Evolutionary conservation across 1,140 invertebrate species (phyloP), one percentile per base, ranked within the genome.

Genomic region (Thereuonema tuberculata): DNA sequence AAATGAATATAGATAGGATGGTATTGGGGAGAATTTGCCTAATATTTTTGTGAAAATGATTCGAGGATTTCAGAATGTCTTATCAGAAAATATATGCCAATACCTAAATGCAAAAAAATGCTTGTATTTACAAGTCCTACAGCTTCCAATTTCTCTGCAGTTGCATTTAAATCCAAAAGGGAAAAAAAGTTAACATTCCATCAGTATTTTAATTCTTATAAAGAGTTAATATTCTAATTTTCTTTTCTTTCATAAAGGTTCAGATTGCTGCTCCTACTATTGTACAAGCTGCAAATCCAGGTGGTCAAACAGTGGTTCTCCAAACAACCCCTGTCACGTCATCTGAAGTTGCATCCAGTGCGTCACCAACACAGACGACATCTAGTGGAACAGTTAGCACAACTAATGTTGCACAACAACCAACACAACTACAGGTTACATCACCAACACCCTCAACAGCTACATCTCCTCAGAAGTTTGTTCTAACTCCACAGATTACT

Each of bases 401-500:
- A 15, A 15, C 28, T 12, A 23, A 15, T 27, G 26, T 20, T 27
- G 17, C 56, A 9, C n/a, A 48, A 9, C 1, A 24, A 1, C 27
- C 5, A 25, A 21, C 28, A 59, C 23, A 20, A 50, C 3, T 24
- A 48, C 20, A 2, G 3, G 28, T 15, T 52, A 24, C 15, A 23
- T 21, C 46, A 5, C 28, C 55, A 28, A 24, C 46, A 5, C 37
- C 56, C n/a, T 17, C 58, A 12, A 23, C 61, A 62, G 26, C 57
- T 31, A 1, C 53, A 20, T n/a, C 55, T 47, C 12, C 56, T 47
- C 50, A 84, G 70, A 85, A 87, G 74, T 92, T 90, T 74, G 82
- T 89, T 63, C 73, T 91, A 2, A 91, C 89, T 5, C 85, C 85
- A 37, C 87, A 90, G 71, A 90, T 90, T 66, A 90, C 90, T 69